Evolutionary conservation across 64 coral and sea anemone species (phyloP).

Genomic region (Stichodactyla helianthus): DNA sequence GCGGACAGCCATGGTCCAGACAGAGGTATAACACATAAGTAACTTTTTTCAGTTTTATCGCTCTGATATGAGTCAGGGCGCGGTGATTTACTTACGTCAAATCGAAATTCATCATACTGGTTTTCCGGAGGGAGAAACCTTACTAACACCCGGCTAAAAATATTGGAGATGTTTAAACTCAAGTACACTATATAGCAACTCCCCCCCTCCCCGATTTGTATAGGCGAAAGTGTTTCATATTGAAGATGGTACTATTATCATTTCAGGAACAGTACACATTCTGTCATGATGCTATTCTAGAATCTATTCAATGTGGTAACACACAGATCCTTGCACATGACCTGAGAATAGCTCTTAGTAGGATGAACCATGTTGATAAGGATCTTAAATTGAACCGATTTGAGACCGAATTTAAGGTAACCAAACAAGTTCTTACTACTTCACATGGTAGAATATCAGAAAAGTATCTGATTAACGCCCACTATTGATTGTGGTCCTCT

Average conservation of each 20-base stretch:
- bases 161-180: too few species aligned
- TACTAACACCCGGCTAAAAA: too few species aligned
- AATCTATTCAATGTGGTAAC: conserved; percentile 93
- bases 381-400: conserved; percentile 68
- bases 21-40: conserved; percentile 52
- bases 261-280: conserved; percentile 92
- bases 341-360: conserved; percentile 72
- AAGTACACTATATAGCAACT: too few species aligned
- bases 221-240: too few species aligned
- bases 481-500: neutral
- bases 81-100: too few species aligned
- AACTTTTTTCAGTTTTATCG: too few species aligned
- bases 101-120: too few species aligned
- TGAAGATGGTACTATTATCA: neutral
- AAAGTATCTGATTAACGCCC: neutral
- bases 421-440: neutral
- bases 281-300: conserved; percentile 88
- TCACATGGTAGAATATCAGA: neutral
- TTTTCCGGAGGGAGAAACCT: too few species aligned
- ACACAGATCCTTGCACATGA: conserved; percentile 96
- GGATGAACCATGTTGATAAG: conserved; percentile 54
- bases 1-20: conserved; percentile 89
- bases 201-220: too few species aligned
- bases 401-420: conserved; percentile 93
- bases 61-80: too few species aligned